Base-by-base conservation (phyloP, 2,797 vertebrate genomes). In the Eulemur coronatus region DNA sequence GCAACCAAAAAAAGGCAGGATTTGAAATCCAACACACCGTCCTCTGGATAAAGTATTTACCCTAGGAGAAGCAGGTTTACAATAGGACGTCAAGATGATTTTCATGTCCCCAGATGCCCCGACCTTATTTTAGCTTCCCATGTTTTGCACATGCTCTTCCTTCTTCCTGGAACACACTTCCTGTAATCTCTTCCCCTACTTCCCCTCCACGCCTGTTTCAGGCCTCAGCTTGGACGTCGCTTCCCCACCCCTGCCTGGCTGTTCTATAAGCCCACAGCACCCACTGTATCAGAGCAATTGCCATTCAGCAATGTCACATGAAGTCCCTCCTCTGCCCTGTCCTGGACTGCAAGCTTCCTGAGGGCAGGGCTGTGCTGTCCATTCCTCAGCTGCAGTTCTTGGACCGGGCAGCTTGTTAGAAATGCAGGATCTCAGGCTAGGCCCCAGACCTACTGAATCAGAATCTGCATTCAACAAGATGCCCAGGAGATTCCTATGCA, bases 281-380 rank as follows among this genome's bases (percentile, higher is more conserved):
- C 41, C 4, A 1, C 38, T 20, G 2, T 9, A 26, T 50, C 33
- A 30, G 17, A 76, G 22, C 10, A 30, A 3, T 0, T 24, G 57
- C n/a, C 38, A 22, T 50, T 55, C n/a, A 48, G 20, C 61, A 67
- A 0, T 35, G 59, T 11, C 84, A 17, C 0, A 3, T 30, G 50
- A 48, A 57, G 41, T n/a, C 30, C 52, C 69, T 52, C n/a, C 22
- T 50, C 10, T 20, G 28, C 20, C 3, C 26, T 6, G 9, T 15
- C 9, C 30, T 22, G 10, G 11, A 5, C 24, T 7, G 0, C 0
- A 18, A 33, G 69, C 7, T 26, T 20, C 65, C 93, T 52, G 81
- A 41, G 12, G 41, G 10, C 55, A 72, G 4, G 30, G 30, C 70
- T 55, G 24, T 4, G 20, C 20, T 26, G 2, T 2, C 33, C 86